phyloP scores from a whole-genome alignment of 2,888 invertebrate species.

The Brachyptera risi region DNA sequence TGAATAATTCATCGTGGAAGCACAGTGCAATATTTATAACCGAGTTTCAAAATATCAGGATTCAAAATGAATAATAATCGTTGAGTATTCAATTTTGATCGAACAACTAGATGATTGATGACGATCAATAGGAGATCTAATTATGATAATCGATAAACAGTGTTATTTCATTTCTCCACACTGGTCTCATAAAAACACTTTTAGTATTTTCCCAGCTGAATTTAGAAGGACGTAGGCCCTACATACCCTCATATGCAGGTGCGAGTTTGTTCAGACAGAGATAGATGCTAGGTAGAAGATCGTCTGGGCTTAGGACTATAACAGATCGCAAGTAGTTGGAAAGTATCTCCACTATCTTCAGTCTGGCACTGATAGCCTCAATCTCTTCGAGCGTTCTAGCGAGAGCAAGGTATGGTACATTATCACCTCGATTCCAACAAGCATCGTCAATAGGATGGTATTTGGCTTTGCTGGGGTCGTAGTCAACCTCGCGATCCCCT shows the following conservation, averaged over 20 bases:
- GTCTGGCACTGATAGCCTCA: constrained; percentile 76
- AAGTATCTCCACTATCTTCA: constrained; percentile 88
- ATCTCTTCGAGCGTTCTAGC: constrained; percentile 87
- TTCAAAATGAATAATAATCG: no score
- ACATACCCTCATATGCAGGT: constrained; percentile 92
- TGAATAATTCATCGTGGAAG: no score
- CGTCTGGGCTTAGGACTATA: constrained; percentile 80
- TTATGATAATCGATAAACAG: no score
- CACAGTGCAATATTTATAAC: no score
- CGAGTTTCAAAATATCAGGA: no score
- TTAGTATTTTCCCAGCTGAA: no score
- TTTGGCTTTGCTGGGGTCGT: constrained; percentile 64
- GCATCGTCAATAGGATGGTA: constrained; percentile 85
- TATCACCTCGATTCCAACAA: constrained; percentile 69
- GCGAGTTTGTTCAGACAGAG: constrained; percentile 93
- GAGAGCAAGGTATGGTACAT: constrained; percentile 88
- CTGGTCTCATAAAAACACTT: no score
- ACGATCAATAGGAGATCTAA: no score
- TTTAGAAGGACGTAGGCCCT: no score
- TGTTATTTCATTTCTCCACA: no score
- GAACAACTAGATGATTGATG: no score
- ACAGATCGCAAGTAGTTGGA: constrained; percentile 92
- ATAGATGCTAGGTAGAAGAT: constrained; percentile 86
- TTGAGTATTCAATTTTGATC: no score
- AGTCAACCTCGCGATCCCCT: constrained; percentile 47